phyloP scores from a whole-genome alignment of 2,113 vertebrate genomes.

The Spea multiplicata region DNA sequence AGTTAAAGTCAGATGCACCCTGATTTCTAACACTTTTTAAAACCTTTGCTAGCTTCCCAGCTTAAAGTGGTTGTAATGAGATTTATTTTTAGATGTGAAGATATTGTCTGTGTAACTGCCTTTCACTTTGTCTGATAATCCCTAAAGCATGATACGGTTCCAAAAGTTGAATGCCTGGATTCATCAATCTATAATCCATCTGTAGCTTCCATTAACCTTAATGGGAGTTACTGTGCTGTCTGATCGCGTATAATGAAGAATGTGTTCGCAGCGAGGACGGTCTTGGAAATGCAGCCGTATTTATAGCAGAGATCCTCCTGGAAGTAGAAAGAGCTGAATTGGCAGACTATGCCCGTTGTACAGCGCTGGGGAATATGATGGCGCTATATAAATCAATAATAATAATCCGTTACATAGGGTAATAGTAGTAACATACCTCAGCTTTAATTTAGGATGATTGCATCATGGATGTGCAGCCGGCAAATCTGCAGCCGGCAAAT shows the following conservation, averaged over 20 bases:
- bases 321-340: background rate
- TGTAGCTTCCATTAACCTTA: background rate
- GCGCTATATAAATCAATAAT: no score
- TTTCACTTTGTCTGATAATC: constrained; percentile 4
- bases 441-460: no score
- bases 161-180: background rate
- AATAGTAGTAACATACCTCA: no score
- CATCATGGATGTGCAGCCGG: no score
- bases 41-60: background rate
- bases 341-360: background rate
- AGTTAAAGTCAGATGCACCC: background rate
- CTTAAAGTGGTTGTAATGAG: background rate
- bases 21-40: background rate
- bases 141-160: background rate
- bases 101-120: background rate
- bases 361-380: no score
- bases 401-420: no score
- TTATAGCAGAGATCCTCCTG: background rate
- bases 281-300: background rate
- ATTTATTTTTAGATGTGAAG: background rate
- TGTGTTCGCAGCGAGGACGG: background rate
- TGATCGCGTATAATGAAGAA: background rate
- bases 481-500: no score
- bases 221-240: background rate
- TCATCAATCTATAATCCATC: background rate